Evolutionary conservation across 2,797 vertebrate genomes (phyloP), one percentile per base, ranked within the genome.

Genomic region (Thalassophryne amazonica): DNA sequence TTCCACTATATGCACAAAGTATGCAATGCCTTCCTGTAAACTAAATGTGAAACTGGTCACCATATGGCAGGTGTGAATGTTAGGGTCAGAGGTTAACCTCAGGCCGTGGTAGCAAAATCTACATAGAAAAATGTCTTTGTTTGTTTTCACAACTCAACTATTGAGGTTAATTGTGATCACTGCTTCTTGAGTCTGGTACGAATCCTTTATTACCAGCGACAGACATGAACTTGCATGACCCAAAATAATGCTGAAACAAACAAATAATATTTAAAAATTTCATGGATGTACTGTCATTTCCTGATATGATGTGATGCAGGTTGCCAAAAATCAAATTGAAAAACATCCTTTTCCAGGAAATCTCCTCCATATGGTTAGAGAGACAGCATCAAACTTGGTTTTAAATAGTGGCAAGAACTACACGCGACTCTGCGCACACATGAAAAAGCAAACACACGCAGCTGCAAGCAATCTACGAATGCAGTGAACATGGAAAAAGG

Each of bases 111-210:
- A 36, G 50, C 37, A 32, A 60, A 56, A 56, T 30, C 36, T 43
- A 36, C 45, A 32, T 20, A 38, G 28, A 68, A 37, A 23, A 1
- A 27, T 13, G 23, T 41, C 38, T 8, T 23, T 30, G 15, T 33
- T 68, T 68, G 23, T 53, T 53, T 53, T 51, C 33, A 42, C 46
- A 56, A 46, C 42, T 55, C 32, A 37, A 41, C 13, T 1, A 22
- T 14, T 32, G 21, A 18, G 30, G 29, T 29, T 14, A 33, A 55
- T 40, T 46, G 37, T 23, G 67, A 67, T 57, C 19, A 13, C 59
- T 19, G 43, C 49, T 46, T 45, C 31, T 57, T 34, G 45, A 56
- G 19, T 53, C 10, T 34, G 27, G 17, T 22, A 11, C n/a, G 20
- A 30, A 41, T 31, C 9, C 9, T 20, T 55, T 20, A 19, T 31